A percentile compares a stretch with the other conserved stretches of the same genome.
Evolutionary conservation across 2,113 vertebrate species (phyloP).

Genomic region (Buteo buteo): DNA sequence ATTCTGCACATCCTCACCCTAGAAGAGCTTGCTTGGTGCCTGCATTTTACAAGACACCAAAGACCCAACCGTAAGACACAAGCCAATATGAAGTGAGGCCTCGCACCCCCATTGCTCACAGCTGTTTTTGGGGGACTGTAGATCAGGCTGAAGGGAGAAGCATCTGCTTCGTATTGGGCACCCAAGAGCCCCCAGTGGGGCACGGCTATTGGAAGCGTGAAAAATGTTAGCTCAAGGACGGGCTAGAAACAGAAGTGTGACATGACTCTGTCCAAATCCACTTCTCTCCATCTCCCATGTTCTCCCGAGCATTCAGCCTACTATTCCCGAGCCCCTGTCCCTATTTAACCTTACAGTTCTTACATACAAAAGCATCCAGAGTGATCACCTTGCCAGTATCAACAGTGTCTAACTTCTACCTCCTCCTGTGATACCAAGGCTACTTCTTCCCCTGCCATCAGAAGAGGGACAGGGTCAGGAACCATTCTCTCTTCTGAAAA

Average conservation of each 20-base stretch:
- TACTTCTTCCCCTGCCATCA: neutral
- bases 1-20: neutral
- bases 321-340: neutral
- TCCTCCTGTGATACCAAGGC: neutral
- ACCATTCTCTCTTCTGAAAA: neutral
- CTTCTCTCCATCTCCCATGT: neutral
- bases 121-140: neutral
- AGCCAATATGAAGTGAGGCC: fast-evolving
- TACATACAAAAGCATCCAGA: neutral
- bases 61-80: neutral
- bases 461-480: neutral
- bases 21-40: neutral
- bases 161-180: neutral
- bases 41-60: neutral
- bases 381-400: neutral
- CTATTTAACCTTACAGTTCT: neutral
- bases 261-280: neutral
- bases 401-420: neutral
- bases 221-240: neutral
- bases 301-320: neutral
- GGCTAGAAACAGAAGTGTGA: neutral
- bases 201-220: neutral
- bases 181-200: fast-evolving
- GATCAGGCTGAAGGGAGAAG: neutral
- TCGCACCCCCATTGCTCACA: neutral